Conservation (phyloP, 2,888 invertebrate genomes). For the Platycnemis pennipes region DNA sequence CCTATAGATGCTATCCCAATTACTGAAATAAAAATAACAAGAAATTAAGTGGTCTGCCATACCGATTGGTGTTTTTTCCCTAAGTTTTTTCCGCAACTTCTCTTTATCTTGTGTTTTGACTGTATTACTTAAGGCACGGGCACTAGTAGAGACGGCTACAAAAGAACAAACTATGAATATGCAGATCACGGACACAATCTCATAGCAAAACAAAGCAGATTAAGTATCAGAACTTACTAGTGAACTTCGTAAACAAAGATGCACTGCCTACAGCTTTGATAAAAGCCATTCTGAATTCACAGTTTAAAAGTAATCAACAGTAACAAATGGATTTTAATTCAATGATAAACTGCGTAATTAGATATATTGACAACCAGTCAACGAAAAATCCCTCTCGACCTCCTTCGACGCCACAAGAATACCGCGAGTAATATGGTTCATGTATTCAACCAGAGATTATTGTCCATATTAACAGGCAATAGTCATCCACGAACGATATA, state of each 20-base stretch:
- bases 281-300: background rate
- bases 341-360: no score
- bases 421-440: no score
- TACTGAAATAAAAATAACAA: constrained; percentile 77
- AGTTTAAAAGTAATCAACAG: no score
- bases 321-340: no score
- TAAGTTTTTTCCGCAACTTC: constrained; percentile 87
- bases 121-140: background rate
- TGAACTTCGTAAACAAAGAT: background rate
- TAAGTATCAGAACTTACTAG: background rate
- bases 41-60: constrained; percentile 78
- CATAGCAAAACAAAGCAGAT: background rate
- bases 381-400: no score
- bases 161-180: background rate
- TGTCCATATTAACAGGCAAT: no score
- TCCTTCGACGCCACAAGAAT: no score
- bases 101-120: constrained; percentile 58
- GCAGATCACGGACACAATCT: background rate
- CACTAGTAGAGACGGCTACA: background rate
- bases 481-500: no score
- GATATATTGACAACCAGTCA: no score
- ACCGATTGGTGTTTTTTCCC: constrained; percentile 82
- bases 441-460: no score
- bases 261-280: background rate
- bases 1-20: background rate